Percentiles rank a stretch among this genome's conserved stretches.
These are phyloP conservation scores for Nineta flava DNA, from an alignment of 2,888 invertebrate genomes.

Conservation along the genomic window DNA sequence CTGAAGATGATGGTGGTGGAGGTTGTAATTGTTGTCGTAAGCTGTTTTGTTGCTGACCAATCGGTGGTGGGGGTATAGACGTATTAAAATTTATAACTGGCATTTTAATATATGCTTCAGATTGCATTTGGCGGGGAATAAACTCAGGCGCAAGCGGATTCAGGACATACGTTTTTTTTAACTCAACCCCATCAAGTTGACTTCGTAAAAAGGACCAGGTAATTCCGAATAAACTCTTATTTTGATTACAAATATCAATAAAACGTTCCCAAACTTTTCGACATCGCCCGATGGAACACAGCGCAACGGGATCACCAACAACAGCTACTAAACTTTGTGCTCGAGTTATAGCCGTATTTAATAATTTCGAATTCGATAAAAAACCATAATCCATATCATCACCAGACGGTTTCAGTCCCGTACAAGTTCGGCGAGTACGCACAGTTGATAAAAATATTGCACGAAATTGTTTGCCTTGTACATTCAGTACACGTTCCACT, in stretches of 20 bases:
- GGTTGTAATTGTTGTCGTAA: conserved; percentile 10
- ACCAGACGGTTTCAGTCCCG: conserved; percentile 17
- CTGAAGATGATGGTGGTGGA: conserved; percentile 10
- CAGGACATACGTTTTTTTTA: conserved; percentile 45
- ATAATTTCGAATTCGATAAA: conserved; percentile 60
- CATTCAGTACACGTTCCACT: conserved; percentile 69
- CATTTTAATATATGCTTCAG: conserved; percentile 30
- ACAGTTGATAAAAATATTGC: conserved; percentile 69
- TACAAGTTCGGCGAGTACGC: conserved; percentile 56
- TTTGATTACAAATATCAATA: conserved; percentile 52
- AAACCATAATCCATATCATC: conserved; percentile 64
- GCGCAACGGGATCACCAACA: conserved; percentile 68
- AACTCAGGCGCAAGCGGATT: conserved; percentile 73
- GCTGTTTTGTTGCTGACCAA: conserved; percentile 8
- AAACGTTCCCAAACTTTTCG: conserved; percentile 69
- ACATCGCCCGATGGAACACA: conserved; percentile 66
- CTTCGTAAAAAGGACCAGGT: conserved; percentile 50
- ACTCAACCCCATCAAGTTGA: conserved; percentile 55
- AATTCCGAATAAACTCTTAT: conserved; percentile 54
- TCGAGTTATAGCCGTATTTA: conserved; percentile 70
- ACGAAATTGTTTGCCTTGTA: conserved; percentile 76
- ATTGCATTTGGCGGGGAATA: conserved; percentile 42
- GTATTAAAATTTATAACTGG: conserved; percentile 9
- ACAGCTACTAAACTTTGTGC: conserved; percentile 72
- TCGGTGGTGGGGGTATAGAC: not conserved